Percentiles rank a stretch among this genome's conserved stretches.
Evolutionary conservation across 2,113 vertebrate species (phyloP).

Genomic region (Saiga tatarica): DNA sequence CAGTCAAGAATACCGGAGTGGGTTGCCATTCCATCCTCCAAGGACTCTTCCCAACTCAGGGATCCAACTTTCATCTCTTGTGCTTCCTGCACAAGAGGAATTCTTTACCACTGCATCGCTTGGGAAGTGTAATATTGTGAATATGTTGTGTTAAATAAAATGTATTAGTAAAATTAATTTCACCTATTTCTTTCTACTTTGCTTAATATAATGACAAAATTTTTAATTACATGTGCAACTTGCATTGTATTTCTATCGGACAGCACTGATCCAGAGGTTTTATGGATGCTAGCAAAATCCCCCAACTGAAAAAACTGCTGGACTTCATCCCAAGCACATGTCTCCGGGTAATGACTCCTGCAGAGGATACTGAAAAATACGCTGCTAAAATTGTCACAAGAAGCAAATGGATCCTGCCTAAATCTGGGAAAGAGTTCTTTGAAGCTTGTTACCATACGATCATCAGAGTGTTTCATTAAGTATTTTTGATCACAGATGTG

Average conservation of each 20-base stretch:
- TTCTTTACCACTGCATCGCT: neutral
- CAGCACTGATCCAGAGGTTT: neutral
- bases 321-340: neutral
- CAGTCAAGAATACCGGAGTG: neutral
- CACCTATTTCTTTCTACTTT: neutral
- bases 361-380: neutral
- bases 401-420: fast-evolving
- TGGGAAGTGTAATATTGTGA: neutral
- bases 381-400: neutral
- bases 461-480: constrained; percentile 55
- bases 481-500: constrained; percentile 63
- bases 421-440: neutral
- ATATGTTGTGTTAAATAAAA: neutral
- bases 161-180: neutral
- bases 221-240: neutral
- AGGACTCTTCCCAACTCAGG: neutral
- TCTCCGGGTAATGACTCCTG: neutral
- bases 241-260: neutral
- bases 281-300: neutral
- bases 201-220: neutral
- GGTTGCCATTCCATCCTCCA: neutral
- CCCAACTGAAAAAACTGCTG: neutral
- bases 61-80: neutral
- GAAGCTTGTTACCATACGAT: constrained; percentile 26
- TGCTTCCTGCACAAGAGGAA: neutral